Percentiles rank a stretch among this genome's conserved stretches.
phyloP scores from a whole-genome alignment of 2,888 invertebrate genomes.

The Melikaiella ostensackeni region DNA sequence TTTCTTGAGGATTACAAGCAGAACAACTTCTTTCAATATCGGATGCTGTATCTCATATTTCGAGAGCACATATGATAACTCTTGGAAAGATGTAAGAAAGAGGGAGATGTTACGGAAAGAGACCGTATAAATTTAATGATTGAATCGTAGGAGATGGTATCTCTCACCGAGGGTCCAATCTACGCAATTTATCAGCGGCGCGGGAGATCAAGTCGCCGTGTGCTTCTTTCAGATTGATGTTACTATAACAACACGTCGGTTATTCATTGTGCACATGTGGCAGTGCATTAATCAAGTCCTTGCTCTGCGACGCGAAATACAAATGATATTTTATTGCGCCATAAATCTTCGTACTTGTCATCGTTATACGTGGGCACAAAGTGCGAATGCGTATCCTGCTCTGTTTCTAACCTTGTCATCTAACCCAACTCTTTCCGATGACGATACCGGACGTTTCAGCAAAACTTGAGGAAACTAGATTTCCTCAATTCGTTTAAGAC shows the following conservation, averaged over 20 bases:
- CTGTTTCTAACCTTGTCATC: constrained; percentile 9
- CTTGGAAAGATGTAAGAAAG: background rate
- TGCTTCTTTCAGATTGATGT: constrained; percentile 71
- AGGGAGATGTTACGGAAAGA: background rate
- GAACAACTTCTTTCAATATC: background rate
- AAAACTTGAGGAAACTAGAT: background rate
- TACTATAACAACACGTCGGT: constrained; percentile 72
- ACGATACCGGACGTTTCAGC: constrained; percentile 9
- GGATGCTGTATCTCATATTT: background rate
- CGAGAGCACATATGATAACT: background rate
- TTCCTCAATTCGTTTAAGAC: background rate
- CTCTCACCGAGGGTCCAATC: constrained; percentile 67
- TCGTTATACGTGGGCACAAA: constrained; percentile 61
- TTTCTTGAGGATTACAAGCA: background rate
- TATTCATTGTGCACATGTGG: constrained; percentile 69
- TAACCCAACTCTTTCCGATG: constrained; percentile 1
- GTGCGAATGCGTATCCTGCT: constrained; percentile 61
- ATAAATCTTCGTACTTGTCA: constrained; percentile 71
- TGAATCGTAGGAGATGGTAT: constrained; percentile 72
- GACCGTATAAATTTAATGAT: constrained; percentile 62
- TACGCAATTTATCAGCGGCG: constrained; percentile 71
- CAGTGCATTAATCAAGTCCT: constrained; percentile 75
- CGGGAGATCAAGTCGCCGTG: constrained; percentile 46
- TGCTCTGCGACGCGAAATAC: constrained; percentile 76
- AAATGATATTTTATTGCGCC: constrained; percentile 77